These are phyloP conservation scores for Nibea albiflora DNA, from an alignment of 2,113 vertebrate species.

Conservation along the genomic window DNA sequence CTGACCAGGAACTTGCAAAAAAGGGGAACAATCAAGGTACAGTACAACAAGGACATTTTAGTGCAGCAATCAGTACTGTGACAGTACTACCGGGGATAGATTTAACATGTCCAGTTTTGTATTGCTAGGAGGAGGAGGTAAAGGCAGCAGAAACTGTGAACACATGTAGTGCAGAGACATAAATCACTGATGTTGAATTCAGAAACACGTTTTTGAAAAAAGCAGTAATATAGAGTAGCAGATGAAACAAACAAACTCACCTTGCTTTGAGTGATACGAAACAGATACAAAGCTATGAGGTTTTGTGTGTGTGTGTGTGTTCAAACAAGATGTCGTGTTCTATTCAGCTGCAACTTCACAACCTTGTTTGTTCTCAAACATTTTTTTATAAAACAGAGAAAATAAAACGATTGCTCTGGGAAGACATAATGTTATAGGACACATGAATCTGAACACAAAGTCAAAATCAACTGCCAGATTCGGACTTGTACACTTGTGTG, in stretches of 20 bases:
- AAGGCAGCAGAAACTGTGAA: slow-evolving; percentile 6
- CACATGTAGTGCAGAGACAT: neutral
- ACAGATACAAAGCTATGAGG: neutral
- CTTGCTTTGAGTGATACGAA: neutral
- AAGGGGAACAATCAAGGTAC: too few species aligned
- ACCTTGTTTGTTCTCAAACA: neutral
- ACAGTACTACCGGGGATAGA: too few species aligned
- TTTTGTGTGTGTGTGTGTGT: neutral
- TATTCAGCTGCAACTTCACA: neutral
- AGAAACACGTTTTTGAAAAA: neutral
- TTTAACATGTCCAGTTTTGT: too few species aligned
- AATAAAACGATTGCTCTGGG: neutral
- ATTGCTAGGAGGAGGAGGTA: too few species aligned
- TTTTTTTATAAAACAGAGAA: neutral
- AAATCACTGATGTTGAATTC: neutral
- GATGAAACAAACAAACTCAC: neutral
- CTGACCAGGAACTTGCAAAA: too few species aligned
- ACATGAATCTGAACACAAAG: neutral
- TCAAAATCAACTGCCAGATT: neutral
- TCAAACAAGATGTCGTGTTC: neutral
- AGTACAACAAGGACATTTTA: too few species aligned
- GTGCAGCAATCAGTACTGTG: too few species aligned
- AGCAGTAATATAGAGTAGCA: neutral
- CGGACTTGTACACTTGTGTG: neutral
- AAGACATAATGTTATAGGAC: neutral